phyloP scores from a whole-genome alignment of 2,888 invertebrate genomes.

The Drosophila anomalata region DNA sequence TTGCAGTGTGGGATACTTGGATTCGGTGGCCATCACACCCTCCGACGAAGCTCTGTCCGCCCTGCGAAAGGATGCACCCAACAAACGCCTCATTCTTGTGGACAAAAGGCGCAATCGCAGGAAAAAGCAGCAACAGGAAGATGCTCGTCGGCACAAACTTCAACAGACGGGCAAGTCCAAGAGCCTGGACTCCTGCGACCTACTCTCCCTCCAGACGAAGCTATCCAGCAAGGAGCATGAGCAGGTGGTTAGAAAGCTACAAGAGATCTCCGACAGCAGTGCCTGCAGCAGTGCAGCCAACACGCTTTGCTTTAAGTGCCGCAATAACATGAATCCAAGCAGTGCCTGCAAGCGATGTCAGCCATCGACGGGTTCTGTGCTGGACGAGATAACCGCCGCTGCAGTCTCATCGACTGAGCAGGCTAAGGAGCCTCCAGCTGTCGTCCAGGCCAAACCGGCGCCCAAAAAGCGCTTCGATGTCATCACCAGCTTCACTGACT shows the following conservation, averaged over 20 bases:
- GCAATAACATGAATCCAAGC: constrained; percentile 72
- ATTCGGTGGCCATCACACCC: constrained; percentile 91
- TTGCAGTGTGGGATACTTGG: constrained; percentile 94
- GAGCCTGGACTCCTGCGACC: constrained; percentile 93
- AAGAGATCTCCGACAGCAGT: constrained; percentile 81
- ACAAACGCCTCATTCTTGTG: constrained; percentile 90
- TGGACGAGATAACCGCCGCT: constrained; percentile 61
- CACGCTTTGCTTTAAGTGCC: constrained; percentile 77
- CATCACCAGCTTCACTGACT: constrained; percentile 84
- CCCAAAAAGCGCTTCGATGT: constrained; percentile 83
- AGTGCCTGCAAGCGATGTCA: constrained; percentile 80
- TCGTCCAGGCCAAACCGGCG: constrained; percentile 48
- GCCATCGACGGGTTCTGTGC: constrained; percentile 42
- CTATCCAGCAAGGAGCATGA: constrained; percentile 74
- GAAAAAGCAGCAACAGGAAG: constrained; percentile 80
- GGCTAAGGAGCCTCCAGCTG: constrained; percentile 42
- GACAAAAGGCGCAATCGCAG: constrained; percentile 86
- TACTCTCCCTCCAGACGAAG: constrained; percentile 85
- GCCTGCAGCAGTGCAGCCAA: constrained; percentile 74
- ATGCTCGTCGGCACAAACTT: constrained; percentile 81
- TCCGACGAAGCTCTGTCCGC: constrained; percentile 90
- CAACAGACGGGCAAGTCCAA: constrained; percentile 86
- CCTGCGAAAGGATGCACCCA: constrained; percentile 89
- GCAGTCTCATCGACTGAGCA: constrained; percentile 40
- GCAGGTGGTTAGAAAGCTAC: constrained; percentile 77